A percentile compares a stretch with the other conserved stretches of the same genome.
Evolutionary conservation across 2,888 invertebrate genomes (phyloP).

Genomic region (Diadegma fenestrale): DNA sequence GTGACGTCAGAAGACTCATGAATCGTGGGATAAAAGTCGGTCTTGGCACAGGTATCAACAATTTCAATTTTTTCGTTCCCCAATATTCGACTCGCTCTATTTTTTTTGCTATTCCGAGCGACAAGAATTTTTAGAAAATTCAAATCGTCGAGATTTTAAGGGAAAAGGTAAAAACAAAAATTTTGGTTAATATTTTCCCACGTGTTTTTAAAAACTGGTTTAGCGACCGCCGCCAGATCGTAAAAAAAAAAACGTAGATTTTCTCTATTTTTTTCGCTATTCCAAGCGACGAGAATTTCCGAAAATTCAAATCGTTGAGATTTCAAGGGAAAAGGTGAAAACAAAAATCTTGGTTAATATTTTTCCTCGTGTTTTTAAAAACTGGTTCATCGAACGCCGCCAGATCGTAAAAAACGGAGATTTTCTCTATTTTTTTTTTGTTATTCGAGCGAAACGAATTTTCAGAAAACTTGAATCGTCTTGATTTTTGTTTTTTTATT

Average conservation of each 20-base stretch:
- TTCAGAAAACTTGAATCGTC: neutral
- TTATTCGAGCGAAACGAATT: neutral
- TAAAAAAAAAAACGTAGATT: too few species aligned
- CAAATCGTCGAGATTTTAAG: too few species aligned
- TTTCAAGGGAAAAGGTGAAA: neutral
- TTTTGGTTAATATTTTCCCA: neutral
- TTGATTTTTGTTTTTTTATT: neutral
- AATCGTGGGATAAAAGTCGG: slow-evolving; percentile 90
- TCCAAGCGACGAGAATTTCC: too few species aligned
- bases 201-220: neutral
- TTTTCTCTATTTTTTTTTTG: neutral
- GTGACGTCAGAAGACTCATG: slow-evolving; percentile 90
- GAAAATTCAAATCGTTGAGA: too few species aligned
- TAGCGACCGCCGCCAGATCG: too few species aligned
- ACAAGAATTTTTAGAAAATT: too few species aligned
- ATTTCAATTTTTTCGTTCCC: neutral
- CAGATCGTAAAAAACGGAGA: too few species aligned
- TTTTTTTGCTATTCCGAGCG: too few species aligned
- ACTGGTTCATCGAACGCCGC: neutral
- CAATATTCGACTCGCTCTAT: neutral
- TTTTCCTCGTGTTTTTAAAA: neutral
- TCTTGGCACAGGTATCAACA: slow-evolving; percentile 91
- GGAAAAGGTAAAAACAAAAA: neutral
- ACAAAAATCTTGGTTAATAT: neutral
- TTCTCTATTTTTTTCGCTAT: too few species aligned